These are phyloP conservation scores for Vultur gryphus DNA, from an alignment of 2,797 vertebrate genomes.

Conservation along the genomic window DNA sequence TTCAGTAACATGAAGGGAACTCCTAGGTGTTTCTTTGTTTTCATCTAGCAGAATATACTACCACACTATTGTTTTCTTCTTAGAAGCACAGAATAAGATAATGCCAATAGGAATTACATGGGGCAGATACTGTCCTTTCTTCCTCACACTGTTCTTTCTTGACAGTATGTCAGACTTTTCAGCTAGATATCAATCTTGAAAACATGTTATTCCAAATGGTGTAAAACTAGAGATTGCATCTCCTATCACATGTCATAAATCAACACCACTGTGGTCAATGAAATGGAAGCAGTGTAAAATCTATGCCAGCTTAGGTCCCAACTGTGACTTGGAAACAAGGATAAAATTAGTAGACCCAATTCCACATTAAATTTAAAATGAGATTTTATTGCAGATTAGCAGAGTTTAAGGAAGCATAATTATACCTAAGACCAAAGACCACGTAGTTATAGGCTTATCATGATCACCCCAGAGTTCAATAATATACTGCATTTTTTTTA, in stretches of 20 bases:
- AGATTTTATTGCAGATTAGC: neutral
- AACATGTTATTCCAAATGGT: neutral
- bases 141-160: neutral
- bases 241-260: neutral
- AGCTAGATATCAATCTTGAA: neutral
- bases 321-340: neutral
- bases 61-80: neutral
- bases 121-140: neutral
- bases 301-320: neutral
- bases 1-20: neutral
- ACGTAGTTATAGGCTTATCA: neutral
- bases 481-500: neutral
- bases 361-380: neutral
- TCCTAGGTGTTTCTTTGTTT: neutral
- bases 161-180: neutral
- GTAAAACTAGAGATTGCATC: neutral
- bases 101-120: neutral
- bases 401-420: neutral
- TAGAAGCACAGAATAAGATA: neutral
- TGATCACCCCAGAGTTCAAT: neutral
- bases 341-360: neutral
- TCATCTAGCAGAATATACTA: neutral
- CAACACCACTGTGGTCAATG: neutral
- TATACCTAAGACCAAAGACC: neutral
- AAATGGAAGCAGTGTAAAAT: neutral